Evolutionary conservation across 2,113 vertebrate species (phyloP).

Genomic region (Gymnogyps californianus): DNA sequence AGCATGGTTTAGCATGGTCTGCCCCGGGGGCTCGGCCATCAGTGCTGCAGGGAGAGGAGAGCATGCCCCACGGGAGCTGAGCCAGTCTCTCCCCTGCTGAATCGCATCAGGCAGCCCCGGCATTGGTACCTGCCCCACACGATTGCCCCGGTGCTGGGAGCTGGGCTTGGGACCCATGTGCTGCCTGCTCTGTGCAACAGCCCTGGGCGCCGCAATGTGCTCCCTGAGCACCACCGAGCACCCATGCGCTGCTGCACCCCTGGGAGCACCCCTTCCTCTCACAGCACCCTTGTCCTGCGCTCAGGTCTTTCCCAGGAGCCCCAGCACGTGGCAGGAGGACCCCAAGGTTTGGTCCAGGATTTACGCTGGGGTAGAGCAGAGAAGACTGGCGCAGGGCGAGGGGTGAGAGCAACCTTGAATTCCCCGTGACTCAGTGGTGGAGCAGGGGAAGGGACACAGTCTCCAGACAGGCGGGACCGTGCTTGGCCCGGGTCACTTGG

Average conservation of each 20-base stretch:
- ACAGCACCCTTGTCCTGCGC: rapidly evolving
- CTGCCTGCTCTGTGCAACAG: not conserved
- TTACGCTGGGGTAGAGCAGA: not conserved
- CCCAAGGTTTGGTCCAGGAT: not conserved
- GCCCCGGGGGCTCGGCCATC: not conserved
- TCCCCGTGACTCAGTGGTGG: rapidly evolving
- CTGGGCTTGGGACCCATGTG: rapidly evolving
- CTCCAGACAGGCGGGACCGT: not conserved
- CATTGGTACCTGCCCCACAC: not conserved
- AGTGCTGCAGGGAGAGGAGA: not conserved
- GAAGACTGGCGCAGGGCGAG: not conserved
- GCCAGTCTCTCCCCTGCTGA: not conserved
- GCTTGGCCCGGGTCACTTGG: rapidly evolving
- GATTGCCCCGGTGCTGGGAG: not conserved
- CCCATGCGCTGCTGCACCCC: rapidly evolving
- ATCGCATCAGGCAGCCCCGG: not conserved
- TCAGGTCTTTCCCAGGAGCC: not conserved
- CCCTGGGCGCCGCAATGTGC: rapidly evolving
- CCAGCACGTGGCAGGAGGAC: not conserved
- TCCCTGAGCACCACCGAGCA: not conserved
- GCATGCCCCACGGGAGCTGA: rapidly evolving
- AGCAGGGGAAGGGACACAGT: not conserved
- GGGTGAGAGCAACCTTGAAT: not conserved
- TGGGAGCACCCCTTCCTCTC: not conserved
- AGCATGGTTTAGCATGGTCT: not conserved